Evolutionary conservation across 2,113 vertebrate species (phyloP).

Genomic region (Sula dactylatra): DNA sequence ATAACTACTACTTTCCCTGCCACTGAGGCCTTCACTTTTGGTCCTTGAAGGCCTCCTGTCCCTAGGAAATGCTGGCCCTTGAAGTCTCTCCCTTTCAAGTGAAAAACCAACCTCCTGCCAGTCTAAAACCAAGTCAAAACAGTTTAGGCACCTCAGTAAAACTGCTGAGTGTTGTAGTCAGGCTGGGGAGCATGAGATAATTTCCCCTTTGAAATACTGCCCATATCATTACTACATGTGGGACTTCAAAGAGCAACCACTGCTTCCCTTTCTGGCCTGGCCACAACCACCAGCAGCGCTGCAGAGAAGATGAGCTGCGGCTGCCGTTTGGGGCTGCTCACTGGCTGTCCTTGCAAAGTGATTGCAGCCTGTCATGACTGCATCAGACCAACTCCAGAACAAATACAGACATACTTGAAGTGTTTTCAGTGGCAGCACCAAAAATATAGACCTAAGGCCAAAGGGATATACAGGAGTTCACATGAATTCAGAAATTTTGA

Average conservation of each 20-base stretch:
- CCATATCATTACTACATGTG: not conserved
- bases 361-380: fast-evolving
- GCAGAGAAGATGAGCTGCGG: not conserved
- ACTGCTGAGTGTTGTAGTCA: not conserved
- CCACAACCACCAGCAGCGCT: not conserved
- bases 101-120: not conserved
- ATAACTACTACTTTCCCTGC: not conserved
- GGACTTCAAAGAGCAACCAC: not conserved
- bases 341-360: not conserved
- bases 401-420: not conserved
- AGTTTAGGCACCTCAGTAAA: not conserved
- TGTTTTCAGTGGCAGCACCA: not conserved
- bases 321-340: not conserved
- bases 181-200: not conserved
- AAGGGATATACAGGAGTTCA: not conserved
- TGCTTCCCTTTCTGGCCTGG: not conserved
- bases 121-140: not conserved
- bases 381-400: not conserved
- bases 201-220: not conserved
- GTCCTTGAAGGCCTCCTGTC: not conserved
- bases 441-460: not conserved
- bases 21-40: not conserved
- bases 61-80: not conserved
- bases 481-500: not conserved
- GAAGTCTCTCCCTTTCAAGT: not conserved